Conservation (phyloP, 2,888 invertebrate species). For the Drepana falcataria region DNA sequence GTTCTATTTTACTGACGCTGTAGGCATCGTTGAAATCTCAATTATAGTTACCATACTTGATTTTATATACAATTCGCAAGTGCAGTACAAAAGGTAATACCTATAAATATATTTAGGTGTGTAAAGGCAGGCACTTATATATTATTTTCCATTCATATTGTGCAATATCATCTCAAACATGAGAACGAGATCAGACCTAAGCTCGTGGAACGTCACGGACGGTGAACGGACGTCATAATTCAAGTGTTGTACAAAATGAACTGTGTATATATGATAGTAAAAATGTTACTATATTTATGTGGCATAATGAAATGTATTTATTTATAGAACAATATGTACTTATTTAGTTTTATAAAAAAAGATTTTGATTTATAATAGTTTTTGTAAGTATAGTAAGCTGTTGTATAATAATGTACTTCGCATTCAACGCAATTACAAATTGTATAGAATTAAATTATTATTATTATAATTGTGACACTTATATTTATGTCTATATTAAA, state of each 20-base stretch:
- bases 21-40: neutral
- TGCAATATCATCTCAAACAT: too few species aligned
- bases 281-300: constrained; percentile 13
- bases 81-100: too few species aligned
- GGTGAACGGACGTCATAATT: too few species aligned
- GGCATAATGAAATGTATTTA: neutral
- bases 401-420: neutral
- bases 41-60: neutral
- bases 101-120: too few species aligned
- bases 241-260: too few species aligned
- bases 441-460: neutral
- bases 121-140: too few species aligned
- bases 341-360: neutral
- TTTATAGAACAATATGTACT: neutral
- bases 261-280: too few species aligned
- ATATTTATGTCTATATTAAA: neutral
- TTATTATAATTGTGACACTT: neutral
- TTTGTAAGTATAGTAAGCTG: neutral
- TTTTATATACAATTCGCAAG: too few species aligned
- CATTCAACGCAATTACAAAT: neutral
- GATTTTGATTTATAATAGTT: neutral
- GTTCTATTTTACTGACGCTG: neutral
- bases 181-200: too few species aligned
- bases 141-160: too few species aligned
- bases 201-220: too few species aligned